Base-by-base conservation (phyloP, 2,888 invertebrate genomes). In the Spicauda simplicius region DNA sequence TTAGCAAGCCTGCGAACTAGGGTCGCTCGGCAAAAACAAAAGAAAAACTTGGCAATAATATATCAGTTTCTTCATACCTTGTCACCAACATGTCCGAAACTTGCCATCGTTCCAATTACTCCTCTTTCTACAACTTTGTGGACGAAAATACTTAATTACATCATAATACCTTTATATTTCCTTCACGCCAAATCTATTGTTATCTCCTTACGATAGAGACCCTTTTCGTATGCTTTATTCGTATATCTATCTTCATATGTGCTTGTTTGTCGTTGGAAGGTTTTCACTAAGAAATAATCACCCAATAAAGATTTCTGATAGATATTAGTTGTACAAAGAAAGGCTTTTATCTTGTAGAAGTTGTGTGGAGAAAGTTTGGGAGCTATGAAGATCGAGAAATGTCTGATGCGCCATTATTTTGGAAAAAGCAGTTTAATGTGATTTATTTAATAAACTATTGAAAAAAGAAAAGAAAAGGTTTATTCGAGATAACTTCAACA, bases 231-330 rank as follows among this genome's bases (percentile, higher is more conserved):
- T 37, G 25, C 37, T n/a, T 25, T 25, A 25, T 25, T 25, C 3
- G 11, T 48, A 16, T 7, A 16, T 4, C 48, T n/a, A 48, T 14
- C 48, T 14, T 25, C 25, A 25, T 25, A 25, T 25, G 25, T 25
- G 25, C 25, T 79, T 79, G 78, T 80, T 80, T 80, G 81, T 81
- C 80, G 79, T 75, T 72, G 70, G 72, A 58, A 69, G 73, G 71
- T 76, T 74, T 76, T 76, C 76, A 73, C 76, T 76, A 71, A 76
- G 76, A 77, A 78, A 80, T 80, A 78, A 81, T 81, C 80, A 78
- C 76, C 75, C 71, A 76, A 78, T 80, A 81, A 78, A 79, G 77
- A 81, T 81, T 73, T 76, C 71, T 74, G 79, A 79, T 80, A 79
- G 74, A 77, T 73, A 74, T 76, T 76, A 66, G 54, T 66, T 55